A percentile compares a stretch with the other conserved stretches of the same genome.
Evolutionary conservation across 2,113 vertebrate genomes (phyloP).

Genomic region (Microcebus tavaratra): DNA sequence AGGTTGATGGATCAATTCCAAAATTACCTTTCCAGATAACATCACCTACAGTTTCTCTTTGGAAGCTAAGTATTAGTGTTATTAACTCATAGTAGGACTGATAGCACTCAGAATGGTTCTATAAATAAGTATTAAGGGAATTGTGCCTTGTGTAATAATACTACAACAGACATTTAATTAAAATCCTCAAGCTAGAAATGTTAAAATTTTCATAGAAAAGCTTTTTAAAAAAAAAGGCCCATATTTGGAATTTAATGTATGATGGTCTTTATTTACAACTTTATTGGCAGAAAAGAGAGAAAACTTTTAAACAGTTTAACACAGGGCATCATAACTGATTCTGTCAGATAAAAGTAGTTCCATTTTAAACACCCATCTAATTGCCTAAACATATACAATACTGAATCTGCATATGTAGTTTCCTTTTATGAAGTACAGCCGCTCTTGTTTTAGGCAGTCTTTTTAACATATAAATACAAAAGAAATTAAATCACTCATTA

Average conservation of each 20-base stretch:
- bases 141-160: neutral
- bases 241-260: constrained; percentile 79
- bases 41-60: neutral
- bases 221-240: constrained; percentile 63
- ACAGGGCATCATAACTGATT: constrained; percentile 74
- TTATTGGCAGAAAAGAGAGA: constrained; percentile 83
- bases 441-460: constrained; percentile 73
- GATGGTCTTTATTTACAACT: constrained; percentile 88
- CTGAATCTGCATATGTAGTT: constrained; percentile 73
- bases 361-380: constrained; percentile 73
- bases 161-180: neutral
- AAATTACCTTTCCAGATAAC: neutral
- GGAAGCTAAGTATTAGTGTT: neutral
- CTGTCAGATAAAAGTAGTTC: constrained; percentile 63
- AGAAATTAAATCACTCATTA: constrained; percentile 74
- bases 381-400: constrained; percentile 76
- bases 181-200: neutral
- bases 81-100: neutral
- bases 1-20: neutral
- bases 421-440: constrained; percentile 72
- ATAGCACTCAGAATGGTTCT: neutral
- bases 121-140: neutral
- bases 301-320: constrained; percentile 82
- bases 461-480: constrained; percentile 77
- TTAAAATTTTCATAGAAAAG: constrained; percentile 36